Evolutionary conservation across 2,888 invertebrate genomes (phyloP).

Genomic region (Uropetala carovei): DNA sequence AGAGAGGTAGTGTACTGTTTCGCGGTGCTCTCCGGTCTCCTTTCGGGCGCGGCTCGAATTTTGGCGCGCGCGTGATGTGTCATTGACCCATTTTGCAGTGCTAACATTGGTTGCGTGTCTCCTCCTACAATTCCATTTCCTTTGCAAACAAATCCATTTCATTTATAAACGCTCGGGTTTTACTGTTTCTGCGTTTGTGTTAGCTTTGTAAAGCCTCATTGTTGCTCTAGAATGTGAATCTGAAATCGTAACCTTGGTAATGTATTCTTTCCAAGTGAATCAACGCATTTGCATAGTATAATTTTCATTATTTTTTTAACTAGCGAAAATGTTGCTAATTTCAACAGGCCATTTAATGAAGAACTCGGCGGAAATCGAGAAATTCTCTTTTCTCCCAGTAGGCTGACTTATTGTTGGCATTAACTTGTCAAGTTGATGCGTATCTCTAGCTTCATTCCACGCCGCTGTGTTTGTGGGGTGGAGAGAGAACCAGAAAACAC

Average conservation of each 20-base stretch:
- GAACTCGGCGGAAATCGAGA: neutral
- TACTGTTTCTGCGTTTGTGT: too few species aligned
- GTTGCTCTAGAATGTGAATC: neutral
- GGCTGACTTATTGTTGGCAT: slow-evolving; percentile 7
- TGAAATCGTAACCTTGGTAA: too few species aligned
- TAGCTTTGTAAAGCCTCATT: neutral
- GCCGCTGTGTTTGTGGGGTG: neutral
- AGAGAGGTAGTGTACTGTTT: neutral
- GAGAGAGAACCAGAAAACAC: neutral
- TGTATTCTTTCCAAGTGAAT: too few species aligned
- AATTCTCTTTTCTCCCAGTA: neutral
- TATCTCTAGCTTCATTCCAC: slow-evolving; percentile 6
- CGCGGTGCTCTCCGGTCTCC: too few species aligned
- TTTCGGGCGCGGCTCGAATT: neutral
- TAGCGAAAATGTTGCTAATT: neutral
- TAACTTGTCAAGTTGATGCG: slow-evolving; percentile 26
- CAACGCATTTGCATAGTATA: too few species aligned
- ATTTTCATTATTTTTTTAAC: too few species aligned
- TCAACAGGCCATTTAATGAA: neutral
- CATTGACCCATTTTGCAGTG: neutral
- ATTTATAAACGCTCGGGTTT: too few species aligned
- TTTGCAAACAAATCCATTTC: neutral
- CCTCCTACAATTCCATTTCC: neutral
- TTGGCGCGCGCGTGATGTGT: neutral
- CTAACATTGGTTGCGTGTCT: neutral